phyloP scores from a whole-genome alignment of 2,797 vertebrate species.

The Scleropages formosus region DNA sequence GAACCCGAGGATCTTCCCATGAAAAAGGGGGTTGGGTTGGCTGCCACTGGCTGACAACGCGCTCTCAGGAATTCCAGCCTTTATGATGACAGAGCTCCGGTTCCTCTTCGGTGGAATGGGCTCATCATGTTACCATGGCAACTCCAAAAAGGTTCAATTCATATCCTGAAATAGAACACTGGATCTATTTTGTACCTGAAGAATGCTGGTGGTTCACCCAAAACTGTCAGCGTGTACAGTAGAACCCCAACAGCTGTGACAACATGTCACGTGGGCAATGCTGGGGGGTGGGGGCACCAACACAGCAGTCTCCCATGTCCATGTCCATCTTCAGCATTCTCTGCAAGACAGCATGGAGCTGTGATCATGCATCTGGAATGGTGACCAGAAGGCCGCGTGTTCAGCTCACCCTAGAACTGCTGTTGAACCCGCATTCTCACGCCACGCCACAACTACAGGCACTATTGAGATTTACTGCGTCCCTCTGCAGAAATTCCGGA shows the following conservation, averaged over 20 bases:
- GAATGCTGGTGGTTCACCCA: neutral
- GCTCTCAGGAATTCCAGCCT: neutral
- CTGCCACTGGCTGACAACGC: neutral
- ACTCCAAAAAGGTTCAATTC: neutral
- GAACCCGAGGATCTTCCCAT: too few relatives aligned
- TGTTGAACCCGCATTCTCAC: neutral
- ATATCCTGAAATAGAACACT: neutral
- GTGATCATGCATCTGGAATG: neutral
- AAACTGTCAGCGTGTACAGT: neutral
- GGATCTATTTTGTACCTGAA: neutral
- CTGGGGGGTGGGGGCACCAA: neutral
- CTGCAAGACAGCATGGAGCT: neutral
- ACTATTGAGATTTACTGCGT: constrained; percentile 3
- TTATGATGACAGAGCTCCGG: neutral
- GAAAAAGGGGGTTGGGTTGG: neutral
- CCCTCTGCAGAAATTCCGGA: neutral
- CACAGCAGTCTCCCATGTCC: neutral
- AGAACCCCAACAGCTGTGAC: neutral
- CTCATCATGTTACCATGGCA: constrained; percentile 1
- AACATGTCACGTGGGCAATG: neutral
- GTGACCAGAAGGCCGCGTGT: neutral
- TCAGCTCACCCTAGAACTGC: neutral
- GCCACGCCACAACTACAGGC: neutral
- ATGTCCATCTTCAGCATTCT: neutral
- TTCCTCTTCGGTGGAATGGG: neutral